phyloP scores from a whole-genome alignment of 1,140 invertebrate genomes.

The Halesus radiatus region DNA sequence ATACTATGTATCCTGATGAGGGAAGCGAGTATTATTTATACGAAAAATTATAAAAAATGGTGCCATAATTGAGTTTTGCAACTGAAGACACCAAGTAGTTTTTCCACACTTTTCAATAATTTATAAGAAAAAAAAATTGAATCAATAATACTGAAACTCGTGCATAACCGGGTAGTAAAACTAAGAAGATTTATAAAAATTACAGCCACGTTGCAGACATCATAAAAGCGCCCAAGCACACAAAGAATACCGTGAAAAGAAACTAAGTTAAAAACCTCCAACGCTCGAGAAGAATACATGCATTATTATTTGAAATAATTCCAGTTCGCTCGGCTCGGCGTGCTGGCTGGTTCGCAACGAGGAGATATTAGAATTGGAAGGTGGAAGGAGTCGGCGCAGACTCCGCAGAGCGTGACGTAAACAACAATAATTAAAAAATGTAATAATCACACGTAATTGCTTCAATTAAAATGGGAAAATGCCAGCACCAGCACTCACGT shows the following conservation, averaged over 20 bases:
- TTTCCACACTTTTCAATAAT: too few species aligned
- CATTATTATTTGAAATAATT: background rate
- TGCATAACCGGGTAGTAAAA: too few species aligned
- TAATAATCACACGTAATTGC: slow-evolving; percentile 46
- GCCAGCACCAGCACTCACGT: slow-evolving; percentile 14
- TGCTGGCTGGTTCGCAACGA: background rate
- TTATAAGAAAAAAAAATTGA: too few species aligned
- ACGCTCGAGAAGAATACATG: background rate
- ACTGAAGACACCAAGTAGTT: too few species aligned
- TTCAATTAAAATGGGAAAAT: slow-evolving; percentile 45
- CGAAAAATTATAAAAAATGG: too few species aligned
- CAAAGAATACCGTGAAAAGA: background rate
- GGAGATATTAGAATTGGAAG: too few species aligned
- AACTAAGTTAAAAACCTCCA: background rate
- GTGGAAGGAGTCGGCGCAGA: background rate
- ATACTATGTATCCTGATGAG: too few species aligned
- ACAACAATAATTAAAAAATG: slow-evolving; percentile 52
- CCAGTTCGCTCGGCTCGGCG: slow-evolving; percentile 3
- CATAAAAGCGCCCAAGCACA: background rate
- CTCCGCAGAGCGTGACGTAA: slow-evolving; percentile 46
- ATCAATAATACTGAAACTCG: too few species aligned
- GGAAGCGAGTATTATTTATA: too few species aligned
- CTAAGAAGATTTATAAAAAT: too few species aligned
- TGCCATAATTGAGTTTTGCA: too few species aligned
- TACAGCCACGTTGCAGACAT: too few species aligned